These are phyloP conservation scores for Maccullochella peelii DNA, from an alignment of 2,113 vertebrate genomes.

Conservation along the genomic window DNA sequence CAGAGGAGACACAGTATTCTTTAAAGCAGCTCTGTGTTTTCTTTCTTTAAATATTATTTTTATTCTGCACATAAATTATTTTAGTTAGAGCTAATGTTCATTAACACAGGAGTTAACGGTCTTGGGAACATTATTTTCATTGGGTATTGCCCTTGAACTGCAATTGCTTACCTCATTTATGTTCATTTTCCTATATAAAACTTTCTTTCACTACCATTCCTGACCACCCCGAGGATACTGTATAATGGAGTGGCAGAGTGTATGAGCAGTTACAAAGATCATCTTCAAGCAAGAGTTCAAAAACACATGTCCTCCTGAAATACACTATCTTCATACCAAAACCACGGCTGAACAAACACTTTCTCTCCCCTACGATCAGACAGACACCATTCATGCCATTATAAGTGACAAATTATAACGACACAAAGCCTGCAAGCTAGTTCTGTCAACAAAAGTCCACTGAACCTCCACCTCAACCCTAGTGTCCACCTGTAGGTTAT, in stretches of 20 bases:
- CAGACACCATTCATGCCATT: background rate
- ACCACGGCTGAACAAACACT: conserved; percentile 2
- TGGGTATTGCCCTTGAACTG: conserved; percentile 2
- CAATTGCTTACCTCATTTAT: conserved; percentile 1
- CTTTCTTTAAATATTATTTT: background rate
- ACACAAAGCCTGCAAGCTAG: background rate
- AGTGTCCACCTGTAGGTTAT: background rate
- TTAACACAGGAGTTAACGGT: background rate
- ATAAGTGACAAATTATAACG: background rate
- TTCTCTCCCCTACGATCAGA: background rate
- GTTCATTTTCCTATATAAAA: conserved; percentile 17
- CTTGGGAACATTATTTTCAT: background rate
- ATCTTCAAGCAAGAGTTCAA: conserved; percentile 5
- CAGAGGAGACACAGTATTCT: conserved; percentile 15
- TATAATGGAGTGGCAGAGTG: conserved; percentile 17
- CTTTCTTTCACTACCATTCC: background rate
- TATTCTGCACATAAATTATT: background rate
- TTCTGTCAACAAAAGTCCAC: background rate
- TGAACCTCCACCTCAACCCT: background rate
- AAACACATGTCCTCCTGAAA: conserved; percentile 1
- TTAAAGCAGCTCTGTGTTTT: background rate
- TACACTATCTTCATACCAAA: background rate
- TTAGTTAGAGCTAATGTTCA: background rate
- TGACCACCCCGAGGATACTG: conserved; percentile 11
- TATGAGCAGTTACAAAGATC: background rate